A percentile compares a stretch with the other conserved stretches of the same genome.
These are phyloP conservation scores for Cheilosia urbana DNA, from an alignment of 2,888 invertebrate genomes.

Conservation along the genomic window DNA sequence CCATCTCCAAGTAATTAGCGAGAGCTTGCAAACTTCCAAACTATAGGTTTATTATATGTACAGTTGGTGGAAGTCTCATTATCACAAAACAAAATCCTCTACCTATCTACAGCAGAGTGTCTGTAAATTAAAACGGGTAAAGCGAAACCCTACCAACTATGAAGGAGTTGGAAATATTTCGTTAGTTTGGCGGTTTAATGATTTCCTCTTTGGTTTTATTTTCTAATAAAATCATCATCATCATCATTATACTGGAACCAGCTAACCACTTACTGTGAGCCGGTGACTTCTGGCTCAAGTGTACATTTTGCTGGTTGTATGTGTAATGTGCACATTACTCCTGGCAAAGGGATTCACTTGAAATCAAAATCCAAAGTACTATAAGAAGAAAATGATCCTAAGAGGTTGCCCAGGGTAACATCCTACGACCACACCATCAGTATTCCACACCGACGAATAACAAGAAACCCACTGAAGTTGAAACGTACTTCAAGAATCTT, in stretches of 20 bases:
- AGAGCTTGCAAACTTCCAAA: not conserved
- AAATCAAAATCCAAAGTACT: slow-evolving; percentile 68
- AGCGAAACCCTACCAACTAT: slow-evolving; percentile 31
- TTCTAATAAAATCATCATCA: slow-evolving; percentile 70
- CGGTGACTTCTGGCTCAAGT: slow-evolving; percentile 60
- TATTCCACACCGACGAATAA: slow-evolving; percentile 6
- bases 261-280: slow-evolving; percentile 50
- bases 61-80: not conserved
- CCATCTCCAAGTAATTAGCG: not conserved
- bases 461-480: slow-evolving; percentile 42
- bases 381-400: slow-evolving; percentile 70
- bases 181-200: slow-evolving; percentile 57
- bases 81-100: not conserved
- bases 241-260: slow-evolving; percentile 60
- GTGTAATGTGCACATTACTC: slow-evolving; percentile 28
- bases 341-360: slow-evolving; percentile 57
- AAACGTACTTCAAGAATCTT: slow-evolving; percentile 62
- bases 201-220: slow-evolving; percentile 58
- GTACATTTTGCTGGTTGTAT: slow-evolving; percentile 2
- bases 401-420: slow-evolving; percentile 54
- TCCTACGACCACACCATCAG: not conserved
- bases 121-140: not conserved
- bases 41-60: slow-evolving; percentile 1
- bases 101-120: not conserved
- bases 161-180: slow-evolving; percentile 23